These are phyloP conservation scores for Lamellibrachia luymesi DNA, from an alignment of 1,140 invertebrate genomes.

Conservation along the genomic window DNA sequence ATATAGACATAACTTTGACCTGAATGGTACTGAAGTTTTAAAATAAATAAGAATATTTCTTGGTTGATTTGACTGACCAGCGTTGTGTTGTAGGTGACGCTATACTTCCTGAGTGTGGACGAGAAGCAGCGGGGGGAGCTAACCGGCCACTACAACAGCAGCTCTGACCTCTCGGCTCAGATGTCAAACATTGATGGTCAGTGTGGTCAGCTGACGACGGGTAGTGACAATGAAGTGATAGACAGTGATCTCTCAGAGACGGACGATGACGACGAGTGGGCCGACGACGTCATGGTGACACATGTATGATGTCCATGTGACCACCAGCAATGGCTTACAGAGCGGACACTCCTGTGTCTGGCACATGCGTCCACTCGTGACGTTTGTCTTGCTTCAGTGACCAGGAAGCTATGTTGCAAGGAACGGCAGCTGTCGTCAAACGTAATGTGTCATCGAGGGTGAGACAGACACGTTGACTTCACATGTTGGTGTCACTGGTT, in stretches of 20 bases:
- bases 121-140: background rate
- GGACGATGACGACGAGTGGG: slow-evolving; percentile 23
- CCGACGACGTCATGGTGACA: slow-evolving; percentile 15
- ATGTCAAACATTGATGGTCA: slow-evolving; percentile 27
- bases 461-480: background rate
- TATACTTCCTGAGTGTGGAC: background rate
- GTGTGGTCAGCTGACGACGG: background rate
- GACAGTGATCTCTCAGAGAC: slow-evolving; percentile 21
- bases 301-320: slow-evolving; percentile 18
- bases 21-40: too few relatives aligned
- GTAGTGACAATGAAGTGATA: slow-evolving; percentile 21
- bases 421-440: background rate
- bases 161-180: slow-evolving; percentile 24
- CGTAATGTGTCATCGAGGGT: background rate
- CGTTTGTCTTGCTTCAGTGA: background rate
- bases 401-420: background rate
- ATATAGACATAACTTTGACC: too few relatives aligned
- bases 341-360: background rate
- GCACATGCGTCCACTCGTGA: background rate
- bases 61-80: background rate
- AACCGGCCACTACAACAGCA: background rate
- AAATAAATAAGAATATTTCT: background rate
- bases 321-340: background rate
- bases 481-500: background rate
- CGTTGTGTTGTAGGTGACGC: background rate